These are phyloP conservation scores for Melanerpes formicivorus DNA, from an alignment of 2,113 vertebrate genomes.

Conservation along the genomic window DNA sequence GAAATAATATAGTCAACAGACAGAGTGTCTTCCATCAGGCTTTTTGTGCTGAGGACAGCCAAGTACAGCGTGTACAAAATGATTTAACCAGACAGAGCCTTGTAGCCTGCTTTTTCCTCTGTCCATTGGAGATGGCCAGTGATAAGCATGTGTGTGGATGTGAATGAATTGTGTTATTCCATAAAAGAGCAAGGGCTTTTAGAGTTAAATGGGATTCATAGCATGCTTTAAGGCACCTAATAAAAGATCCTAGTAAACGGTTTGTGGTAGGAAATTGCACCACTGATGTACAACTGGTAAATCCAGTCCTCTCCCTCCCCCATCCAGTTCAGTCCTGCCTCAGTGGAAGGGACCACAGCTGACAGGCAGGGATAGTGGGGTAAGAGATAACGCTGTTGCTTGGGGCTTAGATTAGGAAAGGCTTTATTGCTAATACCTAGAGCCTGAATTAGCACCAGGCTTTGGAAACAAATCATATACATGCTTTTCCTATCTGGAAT, in stretches of 20 bases:
- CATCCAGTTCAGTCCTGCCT: background rate
- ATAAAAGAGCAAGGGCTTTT: background rate
- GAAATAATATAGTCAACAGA: background rate
- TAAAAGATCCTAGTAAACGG: background rate
- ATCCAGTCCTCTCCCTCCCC: background rate
- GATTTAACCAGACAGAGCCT: background rate
- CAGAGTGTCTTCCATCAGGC: background rate
- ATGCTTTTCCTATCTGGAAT: background rate
- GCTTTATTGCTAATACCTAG: constrained; percentile 44
- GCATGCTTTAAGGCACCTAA: background rate
- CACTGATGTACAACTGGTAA: background rate
- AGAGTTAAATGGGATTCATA: background rate
- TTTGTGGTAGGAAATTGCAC: background rate
- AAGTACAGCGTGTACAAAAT: background rate
- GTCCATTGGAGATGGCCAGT: background rate
- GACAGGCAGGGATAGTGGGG: background rate
- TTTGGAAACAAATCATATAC: background rate
- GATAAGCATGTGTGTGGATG: background rate
- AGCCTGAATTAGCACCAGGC: constrained; percentile 19
- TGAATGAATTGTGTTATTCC: background rate
- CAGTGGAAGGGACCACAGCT: background rate
- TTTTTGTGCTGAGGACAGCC: background rate
- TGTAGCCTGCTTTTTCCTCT: background rate
- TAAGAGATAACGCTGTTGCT: background rate
- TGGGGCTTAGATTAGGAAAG: background rate